Evolutionary conservation across 2,888 invertebrate species (phyloP).

Genomic region (Platycheirus rosarum): DNA sequence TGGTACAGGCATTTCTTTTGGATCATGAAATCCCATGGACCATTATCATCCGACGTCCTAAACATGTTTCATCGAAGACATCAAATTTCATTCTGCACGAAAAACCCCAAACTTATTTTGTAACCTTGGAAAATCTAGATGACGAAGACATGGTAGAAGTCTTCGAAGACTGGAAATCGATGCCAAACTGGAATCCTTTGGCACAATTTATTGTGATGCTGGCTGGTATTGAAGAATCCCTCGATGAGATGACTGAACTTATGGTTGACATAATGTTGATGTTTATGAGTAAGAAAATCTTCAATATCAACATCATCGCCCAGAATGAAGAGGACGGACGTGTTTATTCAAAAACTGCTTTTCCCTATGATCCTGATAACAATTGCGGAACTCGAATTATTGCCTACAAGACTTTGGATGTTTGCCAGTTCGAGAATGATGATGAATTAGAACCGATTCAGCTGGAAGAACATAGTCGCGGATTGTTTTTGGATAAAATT

Average conservation of each 20-base stretch:
- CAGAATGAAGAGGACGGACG: conserved; percentile 77
- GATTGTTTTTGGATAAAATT: conserved; percentile 79
- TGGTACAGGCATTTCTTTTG: conserved; percentile 76
- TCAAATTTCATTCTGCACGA: conserved; percentile 74
- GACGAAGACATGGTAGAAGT: conserved; percentile 79
- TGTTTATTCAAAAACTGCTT: conserved; percentile 78
- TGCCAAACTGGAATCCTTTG: conserved; percentile 81
- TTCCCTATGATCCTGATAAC: conserved; percentile 81
- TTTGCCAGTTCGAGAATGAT: conserved; percentile 76
- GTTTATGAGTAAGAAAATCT: conserved; percentile 79
- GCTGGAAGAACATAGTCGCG: conserved; percentile 76
- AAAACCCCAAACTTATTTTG: conserved; percentile 81
- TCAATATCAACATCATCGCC: conserved; percentile 80
- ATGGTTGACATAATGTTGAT: conserved; percentile 78
- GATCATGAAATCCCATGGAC: conserved; percentile 76
- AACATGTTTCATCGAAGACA: not conserved
- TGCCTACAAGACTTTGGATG: conserved; percentile 77
- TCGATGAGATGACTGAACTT: conserved; percentile 79
- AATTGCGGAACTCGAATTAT: conserved; percentile 80
- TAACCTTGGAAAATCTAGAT: conserved; percentile 78
- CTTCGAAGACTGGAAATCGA: conserved; percentile 78
- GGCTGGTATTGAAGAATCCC: conserved; percentile 77
- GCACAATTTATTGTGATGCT: conserved; percentile 81
- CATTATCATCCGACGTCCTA: conserved; percentile 75
- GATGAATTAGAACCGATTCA: conserved; percentile 36